Base-by-base conservation (phyloP, 2,113 vertebrate species). In the Procavia capensis region DNA sequence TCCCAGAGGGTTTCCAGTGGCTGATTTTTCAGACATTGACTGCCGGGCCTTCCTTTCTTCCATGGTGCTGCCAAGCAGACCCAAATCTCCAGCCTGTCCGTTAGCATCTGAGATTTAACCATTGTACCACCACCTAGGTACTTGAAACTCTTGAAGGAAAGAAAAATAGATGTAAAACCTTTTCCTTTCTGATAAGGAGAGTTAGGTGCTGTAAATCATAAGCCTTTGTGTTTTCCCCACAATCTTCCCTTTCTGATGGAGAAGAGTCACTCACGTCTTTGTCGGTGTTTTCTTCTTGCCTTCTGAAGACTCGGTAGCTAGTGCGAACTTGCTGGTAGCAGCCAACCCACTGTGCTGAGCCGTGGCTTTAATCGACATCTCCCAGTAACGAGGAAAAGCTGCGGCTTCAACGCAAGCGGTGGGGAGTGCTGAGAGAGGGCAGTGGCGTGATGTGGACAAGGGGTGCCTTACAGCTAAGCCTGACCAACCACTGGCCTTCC, bases 121-220 rank as follows among this genome's bases (percentile, higher is more conserved):
- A 16, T 54, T 54, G 14, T n/a, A n/a, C 13, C 14, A 54, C 50
- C 50, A 54, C 50, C 50, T 16, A 54, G 50, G 50, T 54, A 54
- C 72, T 93, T 89, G 43, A 54, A 74, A 43, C 19, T 50, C 70
- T 85, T 95, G 29, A 85, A 64, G 63, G 9, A 80, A 88, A 82
- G 19, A 64, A 83, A 82, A 80, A 72, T 10, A 63, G 7, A 29
- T n/a, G 39, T 41, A 87, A 94, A 78, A 13, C 24, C 3, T 84
- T 43, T 70, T 36, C 29, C 72, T 68, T 76, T 43, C 68, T 66
- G 20, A 59, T 74, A 36, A 36, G 24, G 63, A 68, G 64, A 13
- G 6, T 36, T 54, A 78, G 6, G 36, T 36, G 6, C 27, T 83
- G 6, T 95, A 84, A 43, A 79, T 36, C 92, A 79, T n/a, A 36